Conservation (phyloP, 2,888 invertebrate species). For the Trypoxylon attenuatum region DNA sequence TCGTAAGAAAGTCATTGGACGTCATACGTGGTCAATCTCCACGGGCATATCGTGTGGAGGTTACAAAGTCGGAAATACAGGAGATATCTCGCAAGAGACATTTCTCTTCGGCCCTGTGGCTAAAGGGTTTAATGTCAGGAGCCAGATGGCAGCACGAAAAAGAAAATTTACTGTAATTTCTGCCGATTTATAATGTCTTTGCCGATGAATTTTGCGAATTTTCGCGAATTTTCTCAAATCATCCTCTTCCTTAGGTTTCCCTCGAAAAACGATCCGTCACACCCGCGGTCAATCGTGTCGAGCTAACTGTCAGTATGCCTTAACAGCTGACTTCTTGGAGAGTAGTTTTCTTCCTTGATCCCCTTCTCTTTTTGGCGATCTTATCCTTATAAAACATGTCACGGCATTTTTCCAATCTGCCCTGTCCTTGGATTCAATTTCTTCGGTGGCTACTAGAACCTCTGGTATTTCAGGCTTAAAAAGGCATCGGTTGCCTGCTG, state of each 20-base stretch:
- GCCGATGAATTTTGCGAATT: slow-evolving; percentile 15
- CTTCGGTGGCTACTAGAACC: no score
- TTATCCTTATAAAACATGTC: slow-evolving; percentile 42
- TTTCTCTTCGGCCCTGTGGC: slow-evolving; percentile 42
- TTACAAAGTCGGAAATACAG: slow-evolving; percentile 55
- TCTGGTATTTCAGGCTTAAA: not conserved
- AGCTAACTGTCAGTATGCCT: slow-evolving; percentile 47
- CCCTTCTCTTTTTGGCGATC: slow-evolving; percentile 36
- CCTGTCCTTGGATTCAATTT: not conserved
- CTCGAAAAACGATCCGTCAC: not conserved
- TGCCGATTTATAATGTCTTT: slow-evolving; percentile 48
- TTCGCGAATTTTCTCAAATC: slow-evolving; percentile 9
- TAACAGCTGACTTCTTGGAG: slow-evolving; percentile 53
- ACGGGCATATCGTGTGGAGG: slow-evolving; percentile 22
- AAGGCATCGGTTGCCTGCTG: not conserved
- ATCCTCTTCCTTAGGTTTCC: not conserved
- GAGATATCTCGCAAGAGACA: slow-evolving; percentile 43
- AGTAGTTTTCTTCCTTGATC: slow-evolving; percentile 37
- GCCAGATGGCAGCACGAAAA: slow-evolving; percentile 71
- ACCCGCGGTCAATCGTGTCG: slow-evolving; percentile 1
- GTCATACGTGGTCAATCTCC: slow-evolving; percentile 15
- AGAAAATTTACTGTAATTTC: slow-evolving; percentile 60
- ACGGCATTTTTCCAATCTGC: slow-evolving; percentile 13
- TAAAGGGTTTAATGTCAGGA: slow-evolving; percentile 68
- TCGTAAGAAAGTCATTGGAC: slow-evolving; percentile 7